Evolutionary conservation across 2,113 vertebrate species (phyloP).

Genomic region (Piliocolobus tephrosceles): DNA sequence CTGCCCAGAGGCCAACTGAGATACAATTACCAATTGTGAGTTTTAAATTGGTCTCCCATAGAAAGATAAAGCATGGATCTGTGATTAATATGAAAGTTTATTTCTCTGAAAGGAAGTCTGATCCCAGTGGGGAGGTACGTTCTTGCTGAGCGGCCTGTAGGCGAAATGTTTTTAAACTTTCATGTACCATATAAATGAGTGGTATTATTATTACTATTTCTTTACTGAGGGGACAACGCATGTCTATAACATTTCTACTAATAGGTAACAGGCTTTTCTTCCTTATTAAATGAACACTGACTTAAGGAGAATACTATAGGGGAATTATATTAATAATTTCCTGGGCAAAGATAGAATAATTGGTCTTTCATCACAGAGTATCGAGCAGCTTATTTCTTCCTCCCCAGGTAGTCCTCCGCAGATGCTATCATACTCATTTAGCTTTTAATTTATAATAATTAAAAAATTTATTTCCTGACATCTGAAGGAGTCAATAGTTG

Average conservation of each 20-base stretch:
- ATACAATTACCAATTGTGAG: background rate
- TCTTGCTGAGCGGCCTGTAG: background rate
- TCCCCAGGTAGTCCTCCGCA: background rate
- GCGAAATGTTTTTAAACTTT: background rate
- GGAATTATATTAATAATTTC: background rate
- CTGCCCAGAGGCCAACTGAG: background rate
- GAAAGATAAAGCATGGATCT: background rate
- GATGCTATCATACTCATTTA: background rate
- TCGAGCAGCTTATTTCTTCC: background rate
- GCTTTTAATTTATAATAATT: background rate
- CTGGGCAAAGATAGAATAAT: background rate
- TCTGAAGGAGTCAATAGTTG: background rate
- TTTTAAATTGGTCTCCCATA: background rate
- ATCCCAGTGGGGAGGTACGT: background rate
- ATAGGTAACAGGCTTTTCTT: background rate
- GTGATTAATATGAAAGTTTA: background rate
- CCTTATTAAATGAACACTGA: background rate
- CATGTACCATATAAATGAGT: background rate
- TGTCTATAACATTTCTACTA: background rate
- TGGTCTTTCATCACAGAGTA: background rate
- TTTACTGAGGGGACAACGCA: background rate
- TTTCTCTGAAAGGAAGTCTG: background rate
- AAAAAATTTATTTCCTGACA: background rate
- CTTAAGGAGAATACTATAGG: background rate
- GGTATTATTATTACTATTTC: background rate